Evolutionary conservation across 2,888 invertebrate species (phyloP).

Genomic region (Drosophila peninsularis): DNA sequence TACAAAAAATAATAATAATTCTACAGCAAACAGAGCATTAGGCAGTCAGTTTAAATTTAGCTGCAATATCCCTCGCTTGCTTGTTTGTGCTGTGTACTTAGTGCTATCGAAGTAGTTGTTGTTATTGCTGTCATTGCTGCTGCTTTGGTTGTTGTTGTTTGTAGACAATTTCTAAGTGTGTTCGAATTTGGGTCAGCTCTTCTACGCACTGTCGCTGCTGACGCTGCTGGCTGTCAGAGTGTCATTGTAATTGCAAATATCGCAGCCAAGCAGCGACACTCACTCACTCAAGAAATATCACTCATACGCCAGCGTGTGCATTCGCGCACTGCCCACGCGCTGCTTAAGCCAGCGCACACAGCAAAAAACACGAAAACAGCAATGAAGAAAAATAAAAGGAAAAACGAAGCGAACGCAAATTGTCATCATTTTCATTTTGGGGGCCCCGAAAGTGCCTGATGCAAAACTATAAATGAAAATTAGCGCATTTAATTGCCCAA

Average conservation of each 20-base stretch:
- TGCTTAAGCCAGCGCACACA: slow-evolving; percentile 9
- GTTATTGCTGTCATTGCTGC: slow-evolving; percentile 32
- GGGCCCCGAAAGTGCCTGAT: slow-evolving; percentile 14
- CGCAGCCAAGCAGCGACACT: slow-evolving; percentile 56
- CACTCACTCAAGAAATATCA: slow-evolving; percentile 52
- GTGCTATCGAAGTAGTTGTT: slow-evolving; percentile 71
- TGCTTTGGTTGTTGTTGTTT: slow-evolving; percentile 58
- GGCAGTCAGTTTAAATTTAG: neutral
- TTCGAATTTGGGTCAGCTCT: slow-evolving; percentile 76
- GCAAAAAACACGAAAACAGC: neutral
- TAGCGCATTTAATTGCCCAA: slow-evolving; percentile 81
- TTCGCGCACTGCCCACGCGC: slow-evolving; percentile 72
- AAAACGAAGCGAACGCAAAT: slow-evolving; percentile 53
- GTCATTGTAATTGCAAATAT: slow-evolving; percentile 83
- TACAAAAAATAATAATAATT: no score
- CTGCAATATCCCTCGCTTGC: neutral
- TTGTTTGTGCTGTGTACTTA: slow-evolving; percentile 68
- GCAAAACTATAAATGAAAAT: slow-evolving; percentile 68
- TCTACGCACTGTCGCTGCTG: slow-evolving; percentile 48
- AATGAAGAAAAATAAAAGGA: neutral
- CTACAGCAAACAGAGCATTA: slow-evolving; percentile 3
- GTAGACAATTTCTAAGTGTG: slow-evolving; percentile 81
- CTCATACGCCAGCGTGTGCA: slow-evolving; percentile 64
- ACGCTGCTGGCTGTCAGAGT: slow-evolving; percentile 55
- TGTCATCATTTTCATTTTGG: slow-evolving; percentile 56